Evolutionary conservation across 64 coral and sea anemone genomes (phyloP).

Genomic region (Anthopleura sola): DNA sequence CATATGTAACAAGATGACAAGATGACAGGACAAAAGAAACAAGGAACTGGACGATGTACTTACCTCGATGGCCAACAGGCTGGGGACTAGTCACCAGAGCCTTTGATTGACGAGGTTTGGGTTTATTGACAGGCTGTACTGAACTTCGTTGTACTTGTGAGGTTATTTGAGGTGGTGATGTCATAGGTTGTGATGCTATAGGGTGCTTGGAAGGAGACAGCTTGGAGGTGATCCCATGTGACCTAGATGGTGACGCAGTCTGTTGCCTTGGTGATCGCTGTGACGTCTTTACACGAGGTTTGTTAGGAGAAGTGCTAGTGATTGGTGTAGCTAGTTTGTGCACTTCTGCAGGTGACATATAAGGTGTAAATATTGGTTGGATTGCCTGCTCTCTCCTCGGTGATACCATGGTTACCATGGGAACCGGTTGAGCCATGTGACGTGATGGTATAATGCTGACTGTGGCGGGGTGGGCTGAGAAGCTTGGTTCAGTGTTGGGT

Average conservation of each 20-base stretch:
- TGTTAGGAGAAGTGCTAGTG: not conserved
- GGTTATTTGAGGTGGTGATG: slow-evolving; percentile 23
- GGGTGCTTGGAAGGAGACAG: not conserved
- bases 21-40: too few relatives aligned
- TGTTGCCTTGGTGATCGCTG: not conserved
- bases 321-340: slow-evolving; percentile 24
- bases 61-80: not conserved
- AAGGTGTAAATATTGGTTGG: slow-evolving; percentile 16
- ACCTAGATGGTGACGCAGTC: not conserved
- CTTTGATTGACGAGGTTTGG: slow-evolving; percentile 23
- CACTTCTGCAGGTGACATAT: slow-evolving; percentile 27
- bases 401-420: not conserved
- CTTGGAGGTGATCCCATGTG: not conserved
- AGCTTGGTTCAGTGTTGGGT: not conserved
- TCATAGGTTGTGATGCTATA: not conserved
- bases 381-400: not conserved
- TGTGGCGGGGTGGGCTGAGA: not conserved
- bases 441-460: not conserved
- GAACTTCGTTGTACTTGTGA: not conserved
- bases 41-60: too few relatives aligned
- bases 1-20: not conserved
- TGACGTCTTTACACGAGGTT: not conserved
- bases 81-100: not conserved
- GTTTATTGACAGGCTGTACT: slow-evolving; percentile 8
- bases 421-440: not conserved